A percentile compares a stretch with the other conserved stretches of the same genome.
These are phyloP conservation scores for Zonotrichia leucophrys DNA, from an alignment of 2,113 vertebrate genomes.

Conservation along the genomic window DNA sequence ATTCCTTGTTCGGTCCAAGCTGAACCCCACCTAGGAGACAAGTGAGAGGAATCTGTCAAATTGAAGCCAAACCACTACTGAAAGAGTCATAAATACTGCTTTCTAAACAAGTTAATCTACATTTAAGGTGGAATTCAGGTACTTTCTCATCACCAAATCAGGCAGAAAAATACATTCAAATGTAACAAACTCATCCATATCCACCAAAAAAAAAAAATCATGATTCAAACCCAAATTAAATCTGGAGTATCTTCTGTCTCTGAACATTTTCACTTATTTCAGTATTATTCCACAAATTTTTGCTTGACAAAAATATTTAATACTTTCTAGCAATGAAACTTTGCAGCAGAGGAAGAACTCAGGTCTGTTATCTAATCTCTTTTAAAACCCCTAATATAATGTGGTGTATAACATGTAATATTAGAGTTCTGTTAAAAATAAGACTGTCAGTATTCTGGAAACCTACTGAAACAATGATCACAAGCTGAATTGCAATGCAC, in stretches of 20 bases:
- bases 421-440: not conserved
- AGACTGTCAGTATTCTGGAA: not conserved
- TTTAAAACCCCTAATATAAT: not conserved
- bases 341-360: not conserved
- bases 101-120: not conserved
- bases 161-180: not conserved
- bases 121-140: not conserved
- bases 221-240: not conserved
- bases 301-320: not conserved
- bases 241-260: not conserved
- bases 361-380: not conserved
- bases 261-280: not conserved
- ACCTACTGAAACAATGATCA: not conserved
- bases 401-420: fast-evolving
- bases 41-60: not conserved
- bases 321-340: not conserved
- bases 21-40: slow-evolving; percentile 80
- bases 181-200: not conserved
- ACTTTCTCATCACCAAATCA: not conserved
- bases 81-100: not conserved
- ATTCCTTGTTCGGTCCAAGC: slow-evolving; percentile 82
- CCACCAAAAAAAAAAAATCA: not conserved
- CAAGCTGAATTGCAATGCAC: not conserved
- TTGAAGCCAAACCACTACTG: not conserved
- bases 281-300: not conserved